Evolutionary conservation across 1,140 invertebrate species (phyloP), one percentile per base, ranked within the genome.

Genomic region (Wasmannia auropunctata): DNA sequence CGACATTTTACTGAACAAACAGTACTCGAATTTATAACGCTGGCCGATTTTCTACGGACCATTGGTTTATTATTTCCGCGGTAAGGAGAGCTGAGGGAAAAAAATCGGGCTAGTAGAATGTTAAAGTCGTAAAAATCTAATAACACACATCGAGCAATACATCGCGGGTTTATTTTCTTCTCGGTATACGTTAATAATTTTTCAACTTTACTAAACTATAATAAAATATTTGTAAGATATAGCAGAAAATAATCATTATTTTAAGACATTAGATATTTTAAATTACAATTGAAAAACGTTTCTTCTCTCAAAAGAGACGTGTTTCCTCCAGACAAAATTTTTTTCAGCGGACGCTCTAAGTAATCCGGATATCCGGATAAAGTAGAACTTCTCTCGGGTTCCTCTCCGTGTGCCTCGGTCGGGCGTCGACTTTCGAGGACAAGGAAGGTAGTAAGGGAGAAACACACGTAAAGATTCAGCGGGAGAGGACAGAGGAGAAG

Each of bases 1-100:
- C 14, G 67, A 72, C 49, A 46, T 83, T 83, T 83, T 83, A 83
- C 69, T 83, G 79, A 83, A 83, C 79, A 74, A 83, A 83, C 79
- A 81, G 49, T 81, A 81, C 37, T 72, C 22, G 37, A 28, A 83
- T 83, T 83, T 72, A 83, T 72, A 72, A 83, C 25, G 51, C 54
- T 83, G 54, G 51, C 67, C 79, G 79, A 83, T 83, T 83, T 83
- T 83, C 79, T 37, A 34, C 67, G 79, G 79, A 74, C 25, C 79
- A 74, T 83, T 83, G 37, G 67, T 58, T 83, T 83, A 83, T 83
- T 74, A 83, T 83, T 83, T 74, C 25, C 67, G 67, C 67, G 51
- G 3, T 72, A 70, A 70, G 65, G 49, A 56, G 11, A 43, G 19
- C 14, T 6, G 46, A 46, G n/a, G n/a, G 67, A 25, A 83, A 83